Percentiles rank a stretch among this genome's conserved stretches.
These are phyloP conservation scores for Gonioctena quinquepunctata DNA, from an alignment of 1,140 invertebrate species.

Conservation along the genomic window DNA sequence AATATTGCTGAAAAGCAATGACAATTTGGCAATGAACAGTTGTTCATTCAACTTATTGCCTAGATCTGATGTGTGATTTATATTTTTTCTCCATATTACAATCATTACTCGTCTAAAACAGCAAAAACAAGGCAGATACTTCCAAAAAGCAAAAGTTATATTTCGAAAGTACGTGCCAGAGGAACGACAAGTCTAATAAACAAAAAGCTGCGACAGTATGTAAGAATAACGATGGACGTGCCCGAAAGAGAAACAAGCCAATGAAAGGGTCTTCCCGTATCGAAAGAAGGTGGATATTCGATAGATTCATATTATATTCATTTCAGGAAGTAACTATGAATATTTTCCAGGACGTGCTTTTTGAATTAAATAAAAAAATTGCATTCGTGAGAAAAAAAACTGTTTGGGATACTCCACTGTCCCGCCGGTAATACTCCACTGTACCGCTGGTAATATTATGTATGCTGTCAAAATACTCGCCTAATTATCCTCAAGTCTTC, in stretches of 20 bases:
- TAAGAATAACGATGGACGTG: constrained; percentile 17
- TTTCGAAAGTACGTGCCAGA: constrained; percentile 10
- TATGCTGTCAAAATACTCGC: too few relatives aligned
- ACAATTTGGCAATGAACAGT: too few relatives aligned
- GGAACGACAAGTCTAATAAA: constrained; percentile 8
- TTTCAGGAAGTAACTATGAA: not conserved
- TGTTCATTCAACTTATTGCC: too few relatives aligned
- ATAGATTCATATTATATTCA: not conserved
- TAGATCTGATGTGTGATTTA: too few relatives aligned
- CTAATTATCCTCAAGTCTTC: too few relatives aligned
- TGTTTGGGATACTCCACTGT: too few relatives aligned
- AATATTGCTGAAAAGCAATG: too few relatives aligned
- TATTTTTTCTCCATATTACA: not conserved
- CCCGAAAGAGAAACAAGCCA: constrained; percentile 2
- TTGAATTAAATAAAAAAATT: not conserved
- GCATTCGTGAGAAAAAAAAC: too few relatives aligned
- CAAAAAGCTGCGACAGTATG: constrained; percentile 6
- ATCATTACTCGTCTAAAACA: not conserved
- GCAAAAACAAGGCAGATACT: not conserved
- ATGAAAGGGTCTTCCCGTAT: not conserved
- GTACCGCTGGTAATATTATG: too few relatives aligned
- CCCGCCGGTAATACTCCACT: too few relatives aligned
- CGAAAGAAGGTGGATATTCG: not conserved
- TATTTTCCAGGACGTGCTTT: not conserved
- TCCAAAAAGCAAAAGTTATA: not conserved